Base-by-base conservation (phyloP, 2,797 vertebrate species). In the Delichon dasypus region DNA sequence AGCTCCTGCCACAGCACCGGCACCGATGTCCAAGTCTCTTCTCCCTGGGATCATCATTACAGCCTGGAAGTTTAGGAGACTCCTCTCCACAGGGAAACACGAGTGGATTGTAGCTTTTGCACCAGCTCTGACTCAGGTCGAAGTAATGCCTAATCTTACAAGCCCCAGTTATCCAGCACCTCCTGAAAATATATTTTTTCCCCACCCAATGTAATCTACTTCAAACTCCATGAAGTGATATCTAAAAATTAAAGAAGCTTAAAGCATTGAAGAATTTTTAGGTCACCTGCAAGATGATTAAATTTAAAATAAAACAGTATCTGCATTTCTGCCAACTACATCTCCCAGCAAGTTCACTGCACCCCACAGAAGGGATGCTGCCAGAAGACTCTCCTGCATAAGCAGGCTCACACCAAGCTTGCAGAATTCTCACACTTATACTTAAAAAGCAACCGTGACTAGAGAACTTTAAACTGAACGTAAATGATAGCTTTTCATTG, bases 401-500 rank as follows among this genome's bases (percentile, higher is more conserved):
- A 90, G 51, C 67, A 48, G 70, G 87, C 95, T 97, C 86, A 91
- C 74, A 89, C 47, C 2, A 27, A 51, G 29, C 80, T 81, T 89
- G 94, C 16, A 13, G 21, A 66, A 23, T 9, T 68, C 89, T 95
- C 92, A 85, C 96, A 88, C 2, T 5, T 32, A 3, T 14, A 26
- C 2, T 62, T 40, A 11, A 27, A 55, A 72, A 29, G 2, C 3
- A 62, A 45, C 2, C 12, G 2, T 0, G 4, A 16, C 5, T 4
- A 53, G 0, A 20, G 1, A 77, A 55, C 18, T 64, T 74, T 4
- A 17, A 36, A 27, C 32, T 17, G 16, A 79, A 54, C 3, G 8
- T 0, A 10, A 45, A 25, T 0, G 0, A 18, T 0, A 0, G 0
- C 6, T 50, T 19, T 27, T 7, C 10, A 23, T 0, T 6, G 16